Evolutionary conservation across 2,797 vertebrate species (phyloP).

Genomic region (Pangasius larnaudii): DNA sequence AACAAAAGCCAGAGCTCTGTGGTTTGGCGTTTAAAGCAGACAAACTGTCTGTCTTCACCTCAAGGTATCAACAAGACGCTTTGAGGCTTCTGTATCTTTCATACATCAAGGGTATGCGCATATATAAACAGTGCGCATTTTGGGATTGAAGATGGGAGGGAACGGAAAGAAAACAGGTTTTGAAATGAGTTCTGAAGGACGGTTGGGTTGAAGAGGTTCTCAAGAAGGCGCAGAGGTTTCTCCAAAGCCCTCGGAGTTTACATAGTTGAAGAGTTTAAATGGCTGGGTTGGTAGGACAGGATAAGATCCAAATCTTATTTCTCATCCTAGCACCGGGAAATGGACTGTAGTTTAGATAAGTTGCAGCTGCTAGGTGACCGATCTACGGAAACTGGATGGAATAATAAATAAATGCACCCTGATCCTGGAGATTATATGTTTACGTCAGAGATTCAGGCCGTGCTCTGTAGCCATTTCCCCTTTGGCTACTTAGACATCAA

Average conservation of each 20-base stretch:
- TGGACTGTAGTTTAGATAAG: not conserved
- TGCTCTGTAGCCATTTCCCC: not conserved
- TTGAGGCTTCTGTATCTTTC: not conserved
- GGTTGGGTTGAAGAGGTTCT: not conserved
- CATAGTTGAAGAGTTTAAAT: not conserved
- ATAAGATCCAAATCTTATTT: constrained; percentile 26
- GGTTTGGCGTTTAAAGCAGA: constrained; percentile 25
- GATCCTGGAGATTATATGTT: constrained; percentile 21
- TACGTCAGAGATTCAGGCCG: not conserved
- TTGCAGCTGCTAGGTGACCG: not conserved
- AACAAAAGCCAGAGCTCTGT: constrained; percentile 20
- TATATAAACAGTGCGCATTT: not conserved
- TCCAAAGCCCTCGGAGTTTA: not conserved
- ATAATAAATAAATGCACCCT: constrained; percentile 18
- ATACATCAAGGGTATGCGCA: not conserved
- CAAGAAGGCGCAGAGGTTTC: not conserved
- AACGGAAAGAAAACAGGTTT: not conserved
- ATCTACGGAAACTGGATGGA: not conserved
- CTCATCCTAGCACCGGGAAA: constrained; percentile 54
- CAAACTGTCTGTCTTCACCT: constrained; percentile 26
- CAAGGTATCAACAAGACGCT: constrained; percentile 1
- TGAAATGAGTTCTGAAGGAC: not conserved
- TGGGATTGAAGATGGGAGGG: not conserved
- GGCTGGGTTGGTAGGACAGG: not conserved
- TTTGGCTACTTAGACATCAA: constrained; percentile 10